Conservation (phyloP, 2,888 invertebrate genomes). For the Stegana nigrithorax region DNA sequence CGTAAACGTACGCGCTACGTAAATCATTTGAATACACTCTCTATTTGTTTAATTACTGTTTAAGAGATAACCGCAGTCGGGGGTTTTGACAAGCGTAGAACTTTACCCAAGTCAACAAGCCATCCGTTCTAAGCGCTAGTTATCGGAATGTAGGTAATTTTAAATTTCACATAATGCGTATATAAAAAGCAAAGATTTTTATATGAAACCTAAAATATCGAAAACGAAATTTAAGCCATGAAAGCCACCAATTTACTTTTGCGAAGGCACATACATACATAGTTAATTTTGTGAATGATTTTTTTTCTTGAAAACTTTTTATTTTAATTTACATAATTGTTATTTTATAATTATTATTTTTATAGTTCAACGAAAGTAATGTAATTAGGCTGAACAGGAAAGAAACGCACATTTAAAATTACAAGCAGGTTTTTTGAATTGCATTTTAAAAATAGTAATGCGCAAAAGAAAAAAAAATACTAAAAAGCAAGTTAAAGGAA, state of each 20-base stretch:
- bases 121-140: too few species aligned
- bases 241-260: constrained; percentile 54
- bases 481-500: constrained; percentile 22
- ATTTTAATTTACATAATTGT: constrained; percentile 11
- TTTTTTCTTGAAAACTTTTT: constrained; percentile 18
- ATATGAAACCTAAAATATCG: background rate
- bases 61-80: too few species aligned
- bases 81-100: too few species aligned
- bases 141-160: too few species aligned
- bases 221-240: constrained; percentile 48
- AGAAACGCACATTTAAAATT: too few species aligned
- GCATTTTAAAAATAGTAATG: background rate
- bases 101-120: too few species aligned
- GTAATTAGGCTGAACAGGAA: too few species aligned
- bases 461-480: background rate
- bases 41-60: too few species aligned
- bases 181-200: background rate
- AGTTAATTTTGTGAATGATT: constrained; percentile 21
- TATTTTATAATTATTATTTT: too few species aligned
- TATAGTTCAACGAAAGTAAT: background rate
- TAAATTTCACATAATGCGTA: background rate
- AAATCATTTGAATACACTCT: background rate
- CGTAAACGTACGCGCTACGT: background rate
- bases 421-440: background rate
- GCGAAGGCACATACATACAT: constrained; percentile 8